Evolutionary conservation across 2,113 vertebrate genomes (phyloP).

Genomic region (Zootoca vivipara): DNA sequence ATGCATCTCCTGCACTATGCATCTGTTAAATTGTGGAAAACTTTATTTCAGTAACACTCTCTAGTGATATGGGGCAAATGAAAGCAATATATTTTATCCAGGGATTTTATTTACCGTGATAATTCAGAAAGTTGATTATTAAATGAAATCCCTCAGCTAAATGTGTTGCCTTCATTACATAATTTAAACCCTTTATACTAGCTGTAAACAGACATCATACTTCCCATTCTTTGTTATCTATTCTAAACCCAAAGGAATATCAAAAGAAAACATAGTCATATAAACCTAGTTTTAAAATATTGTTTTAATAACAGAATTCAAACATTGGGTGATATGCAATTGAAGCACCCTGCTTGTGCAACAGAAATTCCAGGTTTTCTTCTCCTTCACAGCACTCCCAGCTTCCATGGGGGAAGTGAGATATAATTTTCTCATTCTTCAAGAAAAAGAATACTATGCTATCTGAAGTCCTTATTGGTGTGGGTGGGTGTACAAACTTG

Average conservation of each 20-base stretch:
- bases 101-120: background rate
- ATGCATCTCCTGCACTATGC: background rate
- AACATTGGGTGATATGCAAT: background rate
- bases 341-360: background rate
- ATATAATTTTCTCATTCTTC: too few relatives aligned
- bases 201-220: constrained; percentile 25
- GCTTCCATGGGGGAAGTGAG: background rate
- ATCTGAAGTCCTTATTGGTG: too few relatives aligned
- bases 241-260: background rate
- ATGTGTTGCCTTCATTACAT: constrained; percentile 1
- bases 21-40: background rate
- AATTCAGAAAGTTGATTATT: constrained; percentile 11
- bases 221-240: background rate
- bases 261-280: background rate
- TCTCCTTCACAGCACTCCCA: background rate
- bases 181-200: constrained; percentile 17
- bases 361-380: too few relatives aligned
- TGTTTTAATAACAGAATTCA: background rate
- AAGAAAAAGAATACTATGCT: too few relatives aligned
- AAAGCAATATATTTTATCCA: background rate
- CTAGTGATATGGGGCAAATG: background rate
- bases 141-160: constrained; percentile 27
- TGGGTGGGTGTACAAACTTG: too few relatives aligned
- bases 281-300: constrained; percentile 4
- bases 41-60: background rate